Conservation (phyloP, 2,888 invertebrate genomes). For the Eristalinus aeneus region DNA sequence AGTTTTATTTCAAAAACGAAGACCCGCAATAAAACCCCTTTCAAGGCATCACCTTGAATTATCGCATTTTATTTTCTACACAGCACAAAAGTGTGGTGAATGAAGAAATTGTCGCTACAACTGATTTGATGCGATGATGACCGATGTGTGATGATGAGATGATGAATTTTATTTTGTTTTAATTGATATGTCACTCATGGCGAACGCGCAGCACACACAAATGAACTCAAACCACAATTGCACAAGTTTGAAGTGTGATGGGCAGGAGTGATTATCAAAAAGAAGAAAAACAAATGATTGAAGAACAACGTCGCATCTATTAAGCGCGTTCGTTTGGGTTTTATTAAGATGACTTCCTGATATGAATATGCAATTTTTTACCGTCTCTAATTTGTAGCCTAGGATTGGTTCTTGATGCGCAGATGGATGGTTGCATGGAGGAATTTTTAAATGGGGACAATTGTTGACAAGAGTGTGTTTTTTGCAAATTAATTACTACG, state of each 20-base stretch:
- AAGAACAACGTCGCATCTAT: slow-evolving; percentile 50
- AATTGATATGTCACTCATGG: slow-evolving; percentile 64
- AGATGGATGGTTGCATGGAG: not conserved
- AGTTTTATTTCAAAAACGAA: not conserved
- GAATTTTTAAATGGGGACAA: not conserved
- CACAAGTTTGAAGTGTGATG: slow-evolving; percentile 7
- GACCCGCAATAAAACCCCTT: slow-evolving; percentile 4
- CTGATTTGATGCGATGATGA: slow-evolving; percentile 22
- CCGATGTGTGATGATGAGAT: slow-evolving; percentile 22
- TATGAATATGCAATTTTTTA: slow-evolving; percentile 46
- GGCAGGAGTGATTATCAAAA: not conserved
- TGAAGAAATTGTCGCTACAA: slow-evolving; percentile 33
- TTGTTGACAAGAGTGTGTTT: not conserved
- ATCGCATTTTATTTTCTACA: slow-evolving; percentile 15
- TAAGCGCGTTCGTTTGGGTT: slow-evolving; percentile 29
- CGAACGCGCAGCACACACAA: slow-evolving; percentile 47
- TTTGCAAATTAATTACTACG: not conserved
- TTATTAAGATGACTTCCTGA: slow-evolving; percentile 62
- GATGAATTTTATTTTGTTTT: slow-evolving; percentile 52
- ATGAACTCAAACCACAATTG: slow-evolving; percentile 33
- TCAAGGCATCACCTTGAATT: slow-evolving; percentile 9
- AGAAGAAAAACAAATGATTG: not conserved
- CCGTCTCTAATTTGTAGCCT: not conserved
- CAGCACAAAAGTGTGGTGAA: slow-evolving; percentile 23
- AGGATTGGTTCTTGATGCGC: not conserved